These are phyloP conservation scores for Otus sunia DNA, from an alignment of 2,113 vertebrate genomes.

Conservation along the genomic window DNA sequence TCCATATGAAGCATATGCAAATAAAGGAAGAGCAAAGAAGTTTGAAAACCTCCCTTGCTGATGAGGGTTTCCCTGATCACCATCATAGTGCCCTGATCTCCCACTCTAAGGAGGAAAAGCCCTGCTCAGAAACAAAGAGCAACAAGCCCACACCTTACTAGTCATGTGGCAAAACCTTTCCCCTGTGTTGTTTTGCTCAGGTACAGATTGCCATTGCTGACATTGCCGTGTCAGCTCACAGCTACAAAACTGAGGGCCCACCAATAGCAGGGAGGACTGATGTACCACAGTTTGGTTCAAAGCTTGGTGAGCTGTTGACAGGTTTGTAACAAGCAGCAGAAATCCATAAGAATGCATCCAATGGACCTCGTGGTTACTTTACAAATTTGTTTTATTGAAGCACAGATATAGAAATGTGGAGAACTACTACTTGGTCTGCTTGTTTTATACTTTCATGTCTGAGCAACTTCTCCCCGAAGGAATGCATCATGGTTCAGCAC, in stretches of 20 bases:
- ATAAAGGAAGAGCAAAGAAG: background rate
- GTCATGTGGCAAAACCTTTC: background rate
- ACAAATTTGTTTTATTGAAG: background rate
- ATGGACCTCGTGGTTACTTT: background rate
- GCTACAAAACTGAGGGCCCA: background rate
- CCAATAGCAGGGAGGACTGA: background rate
- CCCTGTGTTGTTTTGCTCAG: background rate
- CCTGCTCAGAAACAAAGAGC: background rate
- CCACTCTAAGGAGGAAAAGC: background rate
- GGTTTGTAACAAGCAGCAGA: background rate
- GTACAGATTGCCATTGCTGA: background rate
- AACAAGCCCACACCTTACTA: background rate
- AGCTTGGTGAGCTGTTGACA: background rate
- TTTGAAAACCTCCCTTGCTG: background rate
- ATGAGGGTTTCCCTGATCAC: background rate
- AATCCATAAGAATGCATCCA: background rate
- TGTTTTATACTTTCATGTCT: conserved; percentile 19
- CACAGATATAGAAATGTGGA: background rate
- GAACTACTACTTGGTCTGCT: background rate
- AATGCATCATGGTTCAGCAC: conserved; percentile 34
- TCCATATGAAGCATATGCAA: background rate
- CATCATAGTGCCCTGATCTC: background rate
- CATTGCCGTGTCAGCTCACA: background rate
- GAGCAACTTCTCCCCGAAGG: conserved; percentile 8
- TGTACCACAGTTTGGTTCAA: rapidly evolving